Conservation (phyloP, 2,113 vertebrate species). For the Suncus etruscus region DNA sequence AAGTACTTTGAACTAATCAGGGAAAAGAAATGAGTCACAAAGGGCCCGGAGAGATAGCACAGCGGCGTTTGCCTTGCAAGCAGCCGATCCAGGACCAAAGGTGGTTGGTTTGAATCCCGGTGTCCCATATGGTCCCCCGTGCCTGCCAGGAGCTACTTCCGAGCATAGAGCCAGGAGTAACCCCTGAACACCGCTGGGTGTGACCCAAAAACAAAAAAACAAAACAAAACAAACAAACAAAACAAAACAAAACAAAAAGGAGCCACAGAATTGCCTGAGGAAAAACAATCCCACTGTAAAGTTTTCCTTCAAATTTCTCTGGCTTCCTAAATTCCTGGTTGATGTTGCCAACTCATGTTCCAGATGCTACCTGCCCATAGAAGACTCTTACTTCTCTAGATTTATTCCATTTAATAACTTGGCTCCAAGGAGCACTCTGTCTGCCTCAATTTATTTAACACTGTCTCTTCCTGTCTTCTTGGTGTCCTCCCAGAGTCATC, state of each 20-base stretch:
- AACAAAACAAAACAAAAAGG: too few species aligned
- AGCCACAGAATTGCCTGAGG: neutral
- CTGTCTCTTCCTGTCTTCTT: neutral
- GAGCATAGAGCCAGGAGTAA: too few species aligned
- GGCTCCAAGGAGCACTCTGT: neutral
- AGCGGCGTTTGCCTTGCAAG: too few species aligned
- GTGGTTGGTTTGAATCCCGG: too few species aligned
- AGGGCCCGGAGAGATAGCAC: too few species aligned
- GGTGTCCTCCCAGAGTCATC: neutral
- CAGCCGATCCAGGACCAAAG: too few species aligned
- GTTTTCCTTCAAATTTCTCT: neutral
- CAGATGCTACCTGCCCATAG: rapidly evolving
- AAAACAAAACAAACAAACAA: too few species aligned
- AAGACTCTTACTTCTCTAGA: neutral
- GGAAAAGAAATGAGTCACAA: neutral
- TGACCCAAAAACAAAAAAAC: too few species aligned
- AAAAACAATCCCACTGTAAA: neutral
- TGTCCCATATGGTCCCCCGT: too few species aligned
- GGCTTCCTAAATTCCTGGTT: neutral
- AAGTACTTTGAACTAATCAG: neutral
- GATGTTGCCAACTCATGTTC: neutral
- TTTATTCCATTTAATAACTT: neutral
- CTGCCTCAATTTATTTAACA: neutral
- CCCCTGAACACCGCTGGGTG: too few species aligned
- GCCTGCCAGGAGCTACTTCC: too few species aligned